phyloP scores from a whole-genome alignment of 2,888 invertebrate species.

The Chymomyza amoena region DNA sequence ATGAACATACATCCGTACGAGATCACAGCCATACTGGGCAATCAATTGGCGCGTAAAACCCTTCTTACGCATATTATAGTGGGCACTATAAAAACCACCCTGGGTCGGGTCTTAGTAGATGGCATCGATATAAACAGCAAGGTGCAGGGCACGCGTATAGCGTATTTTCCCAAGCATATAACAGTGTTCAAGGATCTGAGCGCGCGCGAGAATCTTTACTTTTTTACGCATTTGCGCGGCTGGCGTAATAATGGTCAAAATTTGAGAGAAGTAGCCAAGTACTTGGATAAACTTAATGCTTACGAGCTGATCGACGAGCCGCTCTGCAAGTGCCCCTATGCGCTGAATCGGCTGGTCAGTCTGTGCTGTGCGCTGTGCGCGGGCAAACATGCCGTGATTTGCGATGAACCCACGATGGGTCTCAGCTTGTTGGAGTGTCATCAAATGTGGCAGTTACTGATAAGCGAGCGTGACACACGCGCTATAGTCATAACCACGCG shows the following conservation, averaged over 20 bases:
- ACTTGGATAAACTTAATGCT: neutral
- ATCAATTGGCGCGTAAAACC: neutral
- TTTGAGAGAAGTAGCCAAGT: constrained; percentile 13
- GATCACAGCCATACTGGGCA: constrained; percentile 23
- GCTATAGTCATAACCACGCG: constrained; percentile 17
- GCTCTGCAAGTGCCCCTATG: neutral
- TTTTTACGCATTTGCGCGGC: constrained; percentile 25
- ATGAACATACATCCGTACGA: constrained; percentile 29
- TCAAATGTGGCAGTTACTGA: constrained; percentile 21
- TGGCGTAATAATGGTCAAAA: constrained; percentile 24
- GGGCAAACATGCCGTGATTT: constrained; percentile 18
- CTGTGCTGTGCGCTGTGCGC: constrained; percentile 27
- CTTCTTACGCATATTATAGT: constrained; percentile 14
- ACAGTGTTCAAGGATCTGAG: constrained; percentile 18
- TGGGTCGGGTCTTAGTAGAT: constrained; percentile 16
- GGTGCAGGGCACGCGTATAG: neutral
- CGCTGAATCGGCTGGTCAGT: constrained; percentile 15
- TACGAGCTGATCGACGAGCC: neutral
- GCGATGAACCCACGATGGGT: constrained; percentile 8
- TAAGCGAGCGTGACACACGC: constrained; percentile 1
- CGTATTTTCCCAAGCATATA: constrained; percentile 12
- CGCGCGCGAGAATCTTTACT: constrained; percentile 13
- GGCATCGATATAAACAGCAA: constrained; percentile 5
- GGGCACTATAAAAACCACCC: neutral
- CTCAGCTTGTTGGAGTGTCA: neutral